Base-by-base conservation (phyloP, 2,797 vertebrate species). In the Enteromius trimaculatus region DNA sequence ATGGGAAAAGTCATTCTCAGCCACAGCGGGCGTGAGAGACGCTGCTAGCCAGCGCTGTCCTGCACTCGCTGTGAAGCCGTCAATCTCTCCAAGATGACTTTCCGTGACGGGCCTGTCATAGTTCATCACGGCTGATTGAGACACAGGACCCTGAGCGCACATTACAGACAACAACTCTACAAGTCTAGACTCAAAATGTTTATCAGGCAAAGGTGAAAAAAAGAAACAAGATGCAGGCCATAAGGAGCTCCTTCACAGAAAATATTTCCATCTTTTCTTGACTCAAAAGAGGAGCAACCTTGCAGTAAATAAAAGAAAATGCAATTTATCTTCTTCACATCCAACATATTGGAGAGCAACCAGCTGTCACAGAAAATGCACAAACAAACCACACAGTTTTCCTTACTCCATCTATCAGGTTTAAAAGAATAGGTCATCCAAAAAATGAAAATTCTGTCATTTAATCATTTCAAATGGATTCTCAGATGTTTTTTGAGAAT, bases 251-350 rank as follows among this genome's bases (percentile, higher is more conserved):
- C 82, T 76, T 80, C 42, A 3, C 26, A 31, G 66, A 74, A 51
- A 85, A 29, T 23, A 62, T 77, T 74, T 76, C 83, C 17, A 42
- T 82, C 58, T 65, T 76, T 65, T 53, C 64, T 68, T 49, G 34
- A 64, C 69, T 71, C 26, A 60, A 84, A 86, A 76, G 64, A 69
- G 68, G 71, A 72, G 34, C 78, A 53, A 78, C 77, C 82, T 78
- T 84, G 81, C 76, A 74, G 60, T 82, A 86, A 86, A 87, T 81
- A 72, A 80, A 82, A 69, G 37, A 74, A 85, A 82, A 76, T 80
- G 55, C 60, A 83, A 80, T 75, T 80, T 78, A 82, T 82, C 75
- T 81, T 65, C 55, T 72, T 80, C 69, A 68, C 37, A 31, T 80
- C 71, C 14, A 44, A 81, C n/a, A 37, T 47, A 16, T 55, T 14